These are phyloP conservation scores for Trinorchestia longiramus DNA, from an alignment of 1,140 invertebrate species.

Conservation along the genomic window DNA sequence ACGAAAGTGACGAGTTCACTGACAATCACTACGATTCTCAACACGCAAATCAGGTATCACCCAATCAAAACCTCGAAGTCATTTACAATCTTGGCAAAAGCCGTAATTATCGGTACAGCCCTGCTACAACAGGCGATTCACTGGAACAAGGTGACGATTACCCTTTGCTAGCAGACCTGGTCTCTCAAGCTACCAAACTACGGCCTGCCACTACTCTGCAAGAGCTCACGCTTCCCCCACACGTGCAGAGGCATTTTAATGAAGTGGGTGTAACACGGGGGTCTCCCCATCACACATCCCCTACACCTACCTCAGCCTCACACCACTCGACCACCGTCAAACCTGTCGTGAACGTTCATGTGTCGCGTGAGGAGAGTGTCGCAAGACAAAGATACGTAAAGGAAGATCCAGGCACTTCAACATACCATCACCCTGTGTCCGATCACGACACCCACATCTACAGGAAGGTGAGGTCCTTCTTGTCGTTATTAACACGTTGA, in stretches of 20 bases:
- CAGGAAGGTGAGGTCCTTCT: background rate
- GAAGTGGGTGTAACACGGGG: background rate
- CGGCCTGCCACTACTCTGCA: background rate
- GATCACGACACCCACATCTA: background rate
- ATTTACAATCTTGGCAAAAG: background rate
- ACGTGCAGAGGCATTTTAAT: constrained; percentile 21
- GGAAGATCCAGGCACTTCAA: background rate
- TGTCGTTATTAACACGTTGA: no score
- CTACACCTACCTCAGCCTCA: background rate
- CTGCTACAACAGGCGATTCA: background rate
- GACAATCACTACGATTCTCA: background rate
- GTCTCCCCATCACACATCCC: background rate
- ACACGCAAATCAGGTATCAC: no score
- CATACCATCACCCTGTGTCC: background rate
- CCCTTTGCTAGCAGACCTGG: background rate
- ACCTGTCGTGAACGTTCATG: background rate
- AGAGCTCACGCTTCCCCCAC: constrained; percentile 5
- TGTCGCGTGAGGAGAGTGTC: background rate
- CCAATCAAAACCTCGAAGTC: background rate
- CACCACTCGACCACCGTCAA: background rate
- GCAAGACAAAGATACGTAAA: background rate
- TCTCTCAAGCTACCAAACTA: background rate
- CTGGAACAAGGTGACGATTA: background rate
- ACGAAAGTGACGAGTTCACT: background rate
- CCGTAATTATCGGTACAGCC: background rate